Conservation (phyloP, 2,888 invertebrate genomes). For the Hoplodrina blanda region DNA sequence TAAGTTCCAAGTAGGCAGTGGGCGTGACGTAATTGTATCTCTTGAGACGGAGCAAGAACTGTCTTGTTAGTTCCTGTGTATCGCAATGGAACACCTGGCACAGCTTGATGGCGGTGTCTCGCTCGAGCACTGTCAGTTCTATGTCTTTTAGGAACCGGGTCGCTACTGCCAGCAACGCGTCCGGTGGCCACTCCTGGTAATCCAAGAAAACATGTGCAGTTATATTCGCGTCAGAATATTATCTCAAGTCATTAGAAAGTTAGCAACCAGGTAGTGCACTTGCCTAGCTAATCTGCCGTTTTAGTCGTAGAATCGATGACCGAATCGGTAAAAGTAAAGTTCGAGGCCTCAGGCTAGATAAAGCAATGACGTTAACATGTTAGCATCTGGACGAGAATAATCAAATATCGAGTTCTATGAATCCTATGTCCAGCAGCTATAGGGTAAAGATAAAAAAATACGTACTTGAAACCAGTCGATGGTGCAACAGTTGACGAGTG, state of each 20-base stretch:
- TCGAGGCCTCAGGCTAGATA: not conserved
- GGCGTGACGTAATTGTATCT: slow-evolving; percentile 97
- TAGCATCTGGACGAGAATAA: not conserved
- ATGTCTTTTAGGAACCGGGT: slow-evolving; percentile 95
- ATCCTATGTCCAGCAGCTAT: not conserved
- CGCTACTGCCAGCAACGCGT: slow-evolving; percentile 97
- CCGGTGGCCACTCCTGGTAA: slow-evolving; percentile 96
- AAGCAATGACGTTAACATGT: too few species aligned
- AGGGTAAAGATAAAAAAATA: not conserved
- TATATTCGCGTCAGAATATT: not conserved
- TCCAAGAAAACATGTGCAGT: not conserved
- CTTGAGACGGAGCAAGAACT: slow-evolving; percentile 91
- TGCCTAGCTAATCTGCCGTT: too few species aligned
- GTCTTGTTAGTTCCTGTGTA: slow-evolving; percentile 93
- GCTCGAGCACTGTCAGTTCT: slow-evolving; percentile 94
- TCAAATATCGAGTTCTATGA: too few species aligned
- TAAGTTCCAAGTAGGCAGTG: slow-evolving; percentile 97
- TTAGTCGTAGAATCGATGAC: not conserved
- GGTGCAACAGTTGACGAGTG: slow-evolving; percentile 98
- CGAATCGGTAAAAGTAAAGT: not conserved
- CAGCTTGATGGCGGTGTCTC: slow-evolving; percentile 95
- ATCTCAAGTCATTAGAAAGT: too few species aligned
- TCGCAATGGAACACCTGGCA: slow-evolving; percentile 97
- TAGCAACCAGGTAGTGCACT: too few species aligned
- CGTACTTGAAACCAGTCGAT: slow-evolving; percentile 97